Conservation (phyloP, 2,888 invertebrate genomes). For the Lydus trimaculatus region DNA sequence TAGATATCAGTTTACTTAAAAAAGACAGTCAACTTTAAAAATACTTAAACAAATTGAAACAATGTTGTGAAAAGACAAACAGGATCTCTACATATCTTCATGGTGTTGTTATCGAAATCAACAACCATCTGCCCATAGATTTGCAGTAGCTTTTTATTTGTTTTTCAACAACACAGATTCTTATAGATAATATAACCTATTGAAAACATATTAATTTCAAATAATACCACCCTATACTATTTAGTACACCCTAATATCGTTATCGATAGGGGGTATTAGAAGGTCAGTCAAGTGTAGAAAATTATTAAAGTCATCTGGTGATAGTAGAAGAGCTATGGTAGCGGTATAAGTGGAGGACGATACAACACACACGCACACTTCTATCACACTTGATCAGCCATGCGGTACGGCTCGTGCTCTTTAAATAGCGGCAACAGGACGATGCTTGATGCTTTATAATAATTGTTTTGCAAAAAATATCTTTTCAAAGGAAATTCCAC, state of each 20-base stretch:
- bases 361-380: conserved; percentile 23
- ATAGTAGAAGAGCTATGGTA: too few species aligned
- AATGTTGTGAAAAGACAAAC: neutral
- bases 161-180: neutral
- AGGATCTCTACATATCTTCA: too few species aligned
- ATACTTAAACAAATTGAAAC: neutral
- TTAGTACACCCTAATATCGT: conserved; percentile 26
- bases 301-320: conserved; percentile 28
- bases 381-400: conserved; percentile 29
- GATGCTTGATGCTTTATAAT: neutral
- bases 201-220: neutral
- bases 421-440: neutral
- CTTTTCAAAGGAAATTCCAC: neutral
- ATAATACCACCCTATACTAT: neutral
- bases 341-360: neutral
- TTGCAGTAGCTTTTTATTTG: neutral
- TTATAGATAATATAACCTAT: neutral
- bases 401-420: conserved; percentile 31
- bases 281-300: conserved; percentile 23
- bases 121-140: neutral
- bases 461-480: neutral
- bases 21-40: neutral
- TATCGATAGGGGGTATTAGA: conserved; percentile 32
- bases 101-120: neutral
- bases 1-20: conserved; percentile 2